Evolutionary conservation across 2,113 vertebrate genomes (phyloP), one percentile per base, ranked within the genome.

Genomic region (Natator depressus): DNA sequence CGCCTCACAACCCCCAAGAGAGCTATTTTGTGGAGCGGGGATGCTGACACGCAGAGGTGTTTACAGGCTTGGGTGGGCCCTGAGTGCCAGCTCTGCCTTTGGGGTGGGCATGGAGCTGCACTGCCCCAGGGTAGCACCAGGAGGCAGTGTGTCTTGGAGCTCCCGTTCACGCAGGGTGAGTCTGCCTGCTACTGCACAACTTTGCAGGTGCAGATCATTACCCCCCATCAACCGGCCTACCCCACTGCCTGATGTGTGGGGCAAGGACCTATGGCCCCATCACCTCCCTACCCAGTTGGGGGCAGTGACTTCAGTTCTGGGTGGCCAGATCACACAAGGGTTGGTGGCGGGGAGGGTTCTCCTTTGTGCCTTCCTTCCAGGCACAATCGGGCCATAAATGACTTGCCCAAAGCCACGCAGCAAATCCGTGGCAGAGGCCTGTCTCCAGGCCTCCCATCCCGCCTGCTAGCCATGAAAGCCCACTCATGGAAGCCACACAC

Each of bases 1-100:
- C 82, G 8, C 65, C 5, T 8, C 31, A 59, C 35, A 9, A 82
- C 0, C 1, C 46, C n/a, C 2, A 82, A 11, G 1, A 0, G 24
- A 76, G 20, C 38, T 24, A 12, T 6, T 46, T 25, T 25, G 22
- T 38, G 42, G 42, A 2, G 22, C 5, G 16, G 16, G 62, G 62
- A 9, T 8, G 8, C 7, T 4, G 62, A 19, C 31, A 62, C 12
- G 16, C 62, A n/a, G 62, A 19, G 6, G 7, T 35, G 14, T 69
- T 9, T 25, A 46, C 20, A 38, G 38, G 38, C 24, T 42, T 46
- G 42, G 24, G 2, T 76, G 72, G n/a, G 79, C 62, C 47, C 51
- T 19, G 1, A 2, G 69, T 55, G 35, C n/a, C 8, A 69, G n/a
- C 86, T 94, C 75, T 93, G 49, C 49, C 42, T 78, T 78, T 78